These are phyloP conservation scores for Chelon auratus DNA, from an alignment of 2,797 vertebrate genomes.

Conservation along the genomic window DNA sequence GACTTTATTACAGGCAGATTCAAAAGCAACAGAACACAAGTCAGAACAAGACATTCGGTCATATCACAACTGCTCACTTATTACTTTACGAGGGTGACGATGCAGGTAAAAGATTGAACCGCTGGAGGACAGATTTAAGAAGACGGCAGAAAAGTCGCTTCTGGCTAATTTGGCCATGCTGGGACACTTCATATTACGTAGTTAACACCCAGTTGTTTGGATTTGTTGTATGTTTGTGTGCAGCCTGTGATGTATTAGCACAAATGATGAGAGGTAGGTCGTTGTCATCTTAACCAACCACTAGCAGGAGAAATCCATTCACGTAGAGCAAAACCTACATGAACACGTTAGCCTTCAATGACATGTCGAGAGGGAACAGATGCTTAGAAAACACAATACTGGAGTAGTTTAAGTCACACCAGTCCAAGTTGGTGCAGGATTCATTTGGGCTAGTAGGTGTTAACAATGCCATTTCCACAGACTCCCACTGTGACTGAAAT, in stretches of 20 bases:
- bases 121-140: neutral
- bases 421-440: neutral
- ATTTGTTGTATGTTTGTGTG: conserved; percentile 3
- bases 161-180: neutral
- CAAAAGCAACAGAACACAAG: conserved; percentile 57
- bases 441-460: neutral
- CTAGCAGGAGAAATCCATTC: conserved; percentile 13
- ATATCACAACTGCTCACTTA: conserved; percentile 23
- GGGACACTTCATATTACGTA: neutral
- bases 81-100: conserved; percentile 13
- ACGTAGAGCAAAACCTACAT: neutral
- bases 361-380: neutral
- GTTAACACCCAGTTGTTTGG: neutral
- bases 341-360: neutral
- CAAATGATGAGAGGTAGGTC: conserved; percentile 72
- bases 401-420: neutral
- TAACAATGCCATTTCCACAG: neutral
- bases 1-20: conserved; percentile 69
- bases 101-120: conserved; percentile 19
- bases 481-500: conserved; percentile 8
- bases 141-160: conserved; percentile 9
- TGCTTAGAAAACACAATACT: neutral
- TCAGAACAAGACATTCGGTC: conserved; percentile 40
- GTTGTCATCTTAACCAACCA: conserved; percentile 56
- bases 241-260: conserved; percentile 11